Base-by-base conservation (phyloP, 92 coral and sea anemone species). In the Actinostola sp. region DNA sequence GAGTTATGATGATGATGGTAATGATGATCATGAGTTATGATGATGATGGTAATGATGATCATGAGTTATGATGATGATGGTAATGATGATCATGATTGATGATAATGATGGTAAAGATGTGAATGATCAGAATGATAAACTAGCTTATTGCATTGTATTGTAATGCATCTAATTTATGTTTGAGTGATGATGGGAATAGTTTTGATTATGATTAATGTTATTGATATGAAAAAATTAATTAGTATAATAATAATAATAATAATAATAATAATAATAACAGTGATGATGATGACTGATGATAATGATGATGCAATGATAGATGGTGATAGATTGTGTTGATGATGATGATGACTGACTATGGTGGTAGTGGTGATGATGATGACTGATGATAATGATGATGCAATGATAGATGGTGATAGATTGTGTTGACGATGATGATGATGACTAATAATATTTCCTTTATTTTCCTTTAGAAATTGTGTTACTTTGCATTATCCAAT, bases 401-500 rank as follows among this genome's bases (percentile, higher is more conserved):
- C n/a, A n/a, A n/a, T n/a, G n/a, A n/a, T n/a, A n/a, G n/a, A n/a
- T 23, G 63, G 3, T 24, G 44, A 36, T 27, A 24, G 49, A 58
- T 58, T 26, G 12, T 28, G 34, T 11, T 58, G 64, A 5, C 3
- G 23, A 28, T 28, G 23, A 13, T 7, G 8, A 26, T 26, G 9
- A 12, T 58, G 32, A 2, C 17, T 62, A 35, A 54, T 33, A 39
- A 21, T 12, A 6, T 31, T 35, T 24, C 20, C 58, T 21, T 51
- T 21, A 19, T 69, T 30, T 32, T 20, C 32, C 64, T 81, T 77
- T 62, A 92, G 97, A 92, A 86, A 76, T 26, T 92, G 75, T 70
- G 74, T 6, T 87, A 89, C 39, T 82, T 92, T 25, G 58, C 73
- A 50, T 80, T 92, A 38, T 79, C 89, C 70, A 71, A 85, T 73